A percentile compares a stretch with the other conserved stretches of the same genome.
Conservation (phyloP, 1,140 invertebrate species). For the Planococcus citri region DNA sequence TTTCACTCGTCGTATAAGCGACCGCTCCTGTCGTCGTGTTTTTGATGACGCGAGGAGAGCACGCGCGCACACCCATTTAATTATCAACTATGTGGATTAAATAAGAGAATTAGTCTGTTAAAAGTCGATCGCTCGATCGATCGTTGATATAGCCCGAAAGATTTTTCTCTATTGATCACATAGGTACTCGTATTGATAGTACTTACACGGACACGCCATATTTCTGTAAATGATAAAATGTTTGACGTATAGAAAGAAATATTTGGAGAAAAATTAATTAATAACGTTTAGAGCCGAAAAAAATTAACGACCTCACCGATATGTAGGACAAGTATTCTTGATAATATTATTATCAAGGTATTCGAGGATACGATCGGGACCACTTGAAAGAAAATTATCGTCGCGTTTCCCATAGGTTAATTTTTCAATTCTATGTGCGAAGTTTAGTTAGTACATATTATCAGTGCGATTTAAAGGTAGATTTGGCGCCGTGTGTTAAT, state of each 20-base stretch:
- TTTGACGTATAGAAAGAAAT: background rate
- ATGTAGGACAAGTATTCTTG: background rate
- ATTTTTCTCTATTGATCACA: background rate
- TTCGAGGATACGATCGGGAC: background rate
- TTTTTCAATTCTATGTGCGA: no score
- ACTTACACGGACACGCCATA: no score
- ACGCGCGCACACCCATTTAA: background rate
- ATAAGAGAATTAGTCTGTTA: background rate
- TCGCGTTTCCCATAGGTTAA: no score
- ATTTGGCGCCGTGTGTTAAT: no score
- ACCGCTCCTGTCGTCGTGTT: no score
- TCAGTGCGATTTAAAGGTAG: no score
- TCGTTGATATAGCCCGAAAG: background rate
- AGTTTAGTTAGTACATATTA: no score
- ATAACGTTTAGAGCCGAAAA: background rate
- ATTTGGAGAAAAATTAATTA: background rate
- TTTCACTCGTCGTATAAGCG: background rate
- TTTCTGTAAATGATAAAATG: background rate
- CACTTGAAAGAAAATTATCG: background rate
- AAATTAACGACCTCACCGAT: background rate
- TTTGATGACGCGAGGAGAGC: no score
- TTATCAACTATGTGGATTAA: background rate
- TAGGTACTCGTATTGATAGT: background rate
- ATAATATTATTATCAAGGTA: background rate
- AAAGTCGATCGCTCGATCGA: no score